These are phyloP conservation scores for Pseudanteris insignis DNA, from an alignment of 2,888 invertebrate genomes.

Conservation along the genomic window DNA sequence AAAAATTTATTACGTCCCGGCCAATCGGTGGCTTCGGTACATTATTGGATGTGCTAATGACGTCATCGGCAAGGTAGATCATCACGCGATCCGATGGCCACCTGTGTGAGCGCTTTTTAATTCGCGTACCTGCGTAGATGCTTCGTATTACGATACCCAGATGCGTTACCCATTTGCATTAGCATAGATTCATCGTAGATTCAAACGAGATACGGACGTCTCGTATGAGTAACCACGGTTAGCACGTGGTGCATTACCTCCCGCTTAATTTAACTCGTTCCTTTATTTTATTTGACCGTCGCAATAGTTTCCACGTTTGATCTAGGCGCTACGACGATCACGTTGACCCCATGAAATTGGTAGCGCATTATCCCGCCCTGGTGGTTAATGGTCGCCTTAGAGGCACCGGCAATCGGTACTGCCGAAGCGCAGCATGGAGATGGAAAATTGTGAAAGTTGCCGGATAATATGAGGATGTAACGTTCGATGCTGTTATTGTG, in stretches of 20 bases:
- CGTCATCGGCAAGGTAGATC: slow-evolving; percentile 11
- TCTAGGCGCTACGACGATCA: no score
- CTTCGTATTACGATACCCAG: slow-evolving; percentile 54
- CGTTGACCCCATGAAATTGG: slow-evolving; percentile 35
- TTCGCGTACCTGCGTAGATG: slow-evolving; percentile 50
- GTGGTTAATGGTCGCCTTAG: slow-evolving; percentile 25
- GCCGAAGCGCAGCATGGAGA: slow-evolving; percentile 37
- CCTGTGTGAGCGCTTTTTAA: slow-evolving; percentile 60
- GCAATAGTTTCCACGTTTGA: no score
- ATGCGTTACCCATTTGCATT: slow-evolving; percentile 61
- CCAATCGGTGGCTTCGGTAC: no score
- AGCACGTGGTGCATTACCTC: slow-evolving; percentile 51
- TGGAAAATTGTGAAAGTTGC: slow-evolving; percentile 40
- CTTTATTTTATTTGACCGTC: no score
- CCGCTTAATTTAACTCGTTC: no score
- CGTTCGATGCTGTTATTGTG: slow-evolving; percentile 17
- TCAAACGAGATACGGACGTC: slow-evolving; percentile 44
- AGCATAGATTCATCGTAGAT: slow-evolving; percentile 63
- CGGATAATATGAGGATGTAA: slow-evolving; percentile 32
- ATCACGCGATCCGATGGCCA: slow-evolving; percentile 53
- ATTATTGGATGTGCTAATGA: no score
- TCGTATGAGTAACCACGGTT: slow-evolving; percentile 29
- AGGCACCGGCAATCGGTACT: slow-evolving; percentile 20
- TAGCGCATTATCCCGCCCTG: slow-evolving; percentile 5
- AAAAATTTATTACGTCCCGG: no score